A percentile compares a stretch with the other conserved stretches of the same genome.
phyloP scores from a whole-genome alignment of 2,113 vertebrate species.

The Callospermophilus lateralis region DNA sequence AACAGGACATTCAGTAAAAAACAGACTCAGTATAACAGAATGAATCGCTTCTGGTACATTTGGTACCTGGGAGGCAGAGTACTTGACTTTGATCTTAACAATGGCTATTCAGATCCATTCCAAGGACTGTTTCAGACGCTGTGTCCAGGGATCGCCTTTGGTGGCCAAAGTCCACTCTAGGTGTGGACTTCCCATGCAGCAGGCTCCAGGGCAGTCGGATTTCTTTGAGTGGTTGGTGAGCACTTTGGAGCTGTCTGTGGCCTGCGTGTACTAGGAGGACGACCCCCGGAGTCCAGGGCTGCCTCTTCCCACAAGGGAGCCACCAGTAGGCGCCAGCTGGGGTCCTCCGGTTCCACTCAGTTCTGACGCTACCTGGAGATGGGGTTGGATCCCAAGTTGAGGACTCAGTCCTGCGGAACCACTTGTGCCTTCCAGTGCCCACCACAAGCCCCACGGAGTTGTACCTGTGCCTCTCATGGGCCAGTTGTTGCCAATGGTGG shows the following conservation, averaged over 20 bases:
- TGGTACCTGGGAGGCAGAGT: neutral
- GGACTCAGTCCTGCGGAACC: neutral
- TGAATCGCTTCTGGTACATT: neutral
- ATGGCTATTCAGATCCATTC: neutral
- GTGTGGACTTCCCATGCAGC: neutral
- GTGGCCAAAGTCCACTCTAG: neutral
- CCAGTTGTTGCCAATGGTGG: accelerated
- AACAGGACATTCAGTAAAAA: neutral
- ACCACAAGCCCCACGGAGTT: too few relatives aligned
- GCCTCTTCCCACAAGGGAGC: neutral
- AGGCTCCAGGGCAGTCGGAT: neutral
- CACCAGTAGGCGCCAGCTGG: neutral
- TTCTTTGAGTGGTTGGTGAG: neutral
- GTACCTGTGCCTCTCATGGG: neutral
- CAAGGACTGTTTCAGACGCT: neutral
- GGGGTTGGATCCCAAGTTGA: neutral
- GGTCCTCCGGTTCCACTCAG: neutral
- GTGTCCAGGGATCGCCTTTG: neutral
- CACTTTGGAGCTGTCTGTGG: neutral
- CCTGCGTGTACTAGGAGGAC: neutral
- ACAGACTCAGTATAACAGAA: neutral
- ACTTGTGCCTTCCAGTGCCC: too few relatives aligned
- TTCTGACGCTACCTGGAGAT: neutral
- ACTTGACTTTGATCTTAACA: neutral
- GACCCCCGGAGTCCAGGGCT: neutral